phyloP scores from a whole-genome alignment of 2,113 vertebrate species.

The Syngnathus scovelli region DNA sequence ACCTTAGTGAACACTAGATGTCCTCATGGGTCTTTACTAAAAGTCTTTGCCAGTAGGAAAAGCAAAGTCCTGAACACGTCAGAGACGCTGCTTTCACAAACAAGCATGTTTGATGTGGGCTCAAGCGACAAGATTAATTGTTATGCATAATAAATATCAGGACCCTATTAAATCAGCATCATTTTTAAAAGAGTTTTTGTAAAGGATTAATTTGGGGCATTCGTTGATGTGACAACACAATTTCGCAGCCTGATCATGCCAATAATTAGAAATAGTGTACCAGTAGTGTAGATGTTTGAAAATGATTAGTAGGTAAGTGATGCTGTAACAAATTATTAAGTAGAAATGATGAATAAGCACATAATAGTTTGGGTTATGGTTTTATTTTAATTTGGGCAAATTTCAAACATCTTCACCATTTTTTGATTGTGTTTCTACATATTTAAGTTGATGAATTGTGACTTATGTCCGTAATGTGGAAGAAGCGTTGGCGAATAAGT shows the following conservation, averaged over 20 bases:
- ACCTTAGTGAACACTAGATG: constrained; percentile 57
- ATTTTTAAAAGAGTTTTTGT: not conserved
- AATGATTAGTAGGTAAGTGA: not conserved
- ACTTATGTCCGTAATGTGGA: not conserved
- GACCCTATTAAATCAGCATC: not conserved
- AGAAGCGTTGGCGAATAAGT: not conserved
- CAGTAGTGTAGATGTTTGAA: too few relatives aligned
- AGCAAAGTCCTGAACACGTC: not conserved
- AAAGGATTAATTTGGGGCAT: not conserved
- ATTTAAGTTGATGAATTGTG: too few relatives aligned
- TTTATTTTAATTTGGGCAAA: not conserved
- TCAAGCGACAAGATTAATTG: constrained; percentile 32
- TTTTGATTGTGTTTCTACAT: too few relatives aligned
- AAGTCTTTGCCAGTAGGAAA: constrained; percentile 7
- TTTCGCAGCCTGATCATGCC: not conserved
- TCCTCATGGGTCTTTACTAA: constrained; percentile 49
- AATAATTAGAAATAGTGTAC: not conserved
- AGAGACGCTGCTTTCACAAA: constrained; percentile 10
- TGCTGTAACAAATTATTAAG: not conserved
- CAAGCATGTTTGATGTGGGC: constrained; percentile 9
- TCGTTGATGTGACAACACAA: not conserved
- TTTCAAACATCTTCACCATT: not conserved
- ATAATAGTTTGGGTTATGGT: not conserved
- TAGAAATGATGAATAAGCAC: not conserved
- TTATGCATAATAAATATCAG: not conserved